phyloP scores from a whole-genome alignment of 30 jellyfish, hydroid and myxozoan species.

The Sanderia malayensis region DNA sequence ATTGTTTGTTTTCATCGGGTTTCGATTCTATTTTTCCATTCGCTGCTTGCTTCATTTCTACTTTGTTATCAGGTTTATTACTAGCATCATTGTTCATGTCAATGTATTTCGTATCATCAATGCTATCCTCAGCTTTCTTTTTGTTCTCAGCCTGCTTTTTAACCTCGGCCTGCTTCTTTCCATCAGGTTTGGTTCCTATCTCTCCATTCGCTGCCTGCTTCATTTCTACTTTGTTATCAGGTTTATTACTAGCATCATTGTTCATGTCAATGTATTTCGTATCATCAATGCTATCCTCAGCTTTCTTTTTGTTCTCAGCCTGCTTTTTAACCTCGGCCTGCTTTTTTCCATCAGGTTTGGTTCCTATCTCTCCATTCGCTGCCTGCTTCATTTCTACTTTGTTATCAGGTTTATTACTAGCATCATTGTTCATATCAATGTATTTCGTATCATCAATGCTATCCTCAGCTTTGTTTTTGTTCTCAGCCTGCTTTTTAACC shows the following conservation, averaged over 20 bases:
- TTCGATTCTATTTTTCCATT: too few relatives aligned
- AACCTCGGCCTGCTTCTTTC: neutral
- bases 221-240: neutral
- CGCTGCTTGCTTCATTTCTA: neutral
- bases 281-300: neutral
- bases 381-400: neutral
- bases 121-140: neutral
- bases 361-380: neutral
- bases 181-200: neutral
- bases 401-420: neutral
- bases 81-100: neutral
- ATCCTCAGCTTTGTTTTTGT: neutral
- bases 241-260: neutral
- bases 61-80: neutral
- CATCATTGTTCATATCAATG: neutral
- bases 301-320: neutral
- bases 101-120: neutral
- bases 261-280: neutral
- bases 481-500: neutral
- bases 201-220: neutral
- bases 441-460: neutral
- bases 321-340: neutral
- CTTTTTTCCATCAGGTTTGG: neutral
- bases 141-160: neutral
- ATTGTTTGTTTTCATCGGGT: too few relatives aligned